These are phyloP conservation scores for Drosophila affinis DNA, from an alignment of 2,888 invertebrate genomes.

Conservation along the genomic window DNA sequence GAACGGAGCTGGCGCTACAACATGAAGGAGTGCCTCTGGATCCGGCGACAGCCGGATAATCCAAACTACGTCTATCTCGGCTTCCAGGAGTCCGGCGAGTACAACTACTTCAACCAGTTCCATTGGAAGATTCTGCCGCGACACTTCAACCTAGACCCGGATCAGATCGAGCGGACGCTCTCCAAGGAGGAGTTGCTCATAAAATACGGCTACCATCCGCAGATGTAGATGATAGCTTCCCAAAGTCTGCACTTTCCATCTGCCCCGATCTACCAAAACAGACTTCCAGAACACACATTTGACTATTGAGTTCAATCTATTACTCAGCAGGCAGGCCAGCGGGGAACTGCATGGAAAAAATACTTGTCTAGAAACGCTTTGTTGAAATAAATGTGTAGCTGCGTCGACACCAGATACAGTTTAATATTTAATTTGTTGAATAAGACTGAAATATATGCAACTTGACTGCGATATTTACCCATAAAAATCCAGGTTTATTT, in stretches of 20 bases:
- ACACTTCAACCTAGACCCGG: constrained; percentile 50
- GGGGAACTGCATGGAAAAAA: too few species aligned
- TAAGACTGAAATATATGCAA: not conserved
- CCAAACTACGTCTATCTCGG: constrained; percentile 44
- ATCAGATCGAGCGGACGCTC: constrained; percentile 54
- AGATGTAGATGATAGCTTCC: constrained; percentile 38
- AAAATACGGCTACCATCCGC: constrained; percentile 57
- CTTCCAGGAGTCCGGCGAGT: constrained; percentile 56
- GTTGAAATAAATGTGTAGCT: too few species aligned
- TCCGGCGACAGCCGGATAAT: constrained; percentile 55
- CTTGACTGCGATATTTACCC: not conserved
- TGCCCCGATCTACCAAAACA: too few species aligned
- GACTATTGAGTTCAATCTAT: not conserved
- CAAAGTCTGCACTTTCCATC: too few species aligned
- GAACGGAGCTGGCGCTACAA: constrained; percentile 68
- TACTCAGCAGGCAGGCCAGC: not conserved
- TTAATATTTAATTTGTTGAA: not conserved
- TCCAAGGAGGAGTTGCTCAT: constrained; percentile 55
- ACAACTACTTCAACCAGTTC: constrained; percentile 64
- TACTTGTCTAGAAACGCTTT: too few species aligned
- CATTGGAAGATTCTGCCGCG: constrained; percentile 57
- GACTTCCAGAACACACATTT: too few species aligned
- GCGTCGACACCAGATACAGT: too few species aligned
- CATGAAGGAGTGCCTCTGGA: constrained; percentile 53
- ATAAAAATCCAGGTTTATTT: not conserved